These are phyloP conservation scores for Branchellion lobata DNA, from an alignment of 2,888 invertebrate genomes.

Conservation along the genomic window DNA sequence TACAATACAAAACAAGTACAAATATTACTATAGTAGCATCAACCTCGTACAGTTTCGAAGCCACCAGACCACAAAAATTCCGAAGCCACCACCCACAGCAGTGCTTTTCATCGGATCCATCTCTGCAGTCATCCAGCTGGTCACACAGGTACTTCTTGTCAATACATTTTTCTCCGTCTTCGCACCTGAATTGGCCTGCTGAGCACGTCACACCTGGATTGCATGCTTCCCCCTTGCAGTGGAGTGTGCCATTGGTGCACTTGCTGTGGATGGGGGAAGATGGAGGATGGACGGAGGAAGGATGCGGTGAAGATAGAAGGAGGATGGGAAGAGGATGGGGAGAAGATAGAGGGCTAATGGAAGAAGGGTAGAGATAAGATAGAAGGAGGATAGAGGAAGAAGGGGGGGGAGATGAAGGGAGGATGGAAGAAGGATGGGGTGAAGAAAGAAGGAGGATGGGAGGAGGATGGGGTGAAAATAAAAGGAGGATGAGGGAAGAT, in stretches of 20 bases:
- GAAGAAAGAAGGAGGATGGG: too few species aligned
- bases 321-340: too few species aligned
- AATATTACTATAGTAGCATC: too few species aligned
- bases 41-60: too few species aligned
- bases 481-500: too few species aligned
- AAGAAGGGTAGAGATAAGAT: neutral
- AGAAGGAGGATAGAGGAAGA: too few species aligned
- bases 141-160: slow-evolving; percentile 48
- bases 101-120: slow-evolving; percentile 51
- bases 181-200: slow-evolving; percentile 36
- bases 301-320: neutral
- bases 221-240: slow-evolving; percentile 42
- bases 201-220: slow-evolving; percentile 16
- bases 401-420: too few species aligned
- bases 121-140: slow-evolving; percentile 49
- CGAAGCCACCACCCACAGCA: slow-evolving; percentile 45
- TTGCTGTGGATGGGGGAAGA: slow-evolving; percentile 15
- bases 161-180: slow-evolving; percentile 36
- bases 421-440: too few species aligned
- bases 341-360: neutral
- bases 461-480: too few species aligned
- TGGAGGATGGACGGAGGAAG: too few species aligned
- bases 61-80: too few species aligned
- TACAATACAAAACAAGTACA: too few species aligned
- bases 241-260: slow-evolving; percentile 41